A percentile compares a stretch with the other conserved stretches of the same genome.
Conservation (phyloP, 2,797 vertebrate species). For the Cryptoblepharus egeriae region DNA sequence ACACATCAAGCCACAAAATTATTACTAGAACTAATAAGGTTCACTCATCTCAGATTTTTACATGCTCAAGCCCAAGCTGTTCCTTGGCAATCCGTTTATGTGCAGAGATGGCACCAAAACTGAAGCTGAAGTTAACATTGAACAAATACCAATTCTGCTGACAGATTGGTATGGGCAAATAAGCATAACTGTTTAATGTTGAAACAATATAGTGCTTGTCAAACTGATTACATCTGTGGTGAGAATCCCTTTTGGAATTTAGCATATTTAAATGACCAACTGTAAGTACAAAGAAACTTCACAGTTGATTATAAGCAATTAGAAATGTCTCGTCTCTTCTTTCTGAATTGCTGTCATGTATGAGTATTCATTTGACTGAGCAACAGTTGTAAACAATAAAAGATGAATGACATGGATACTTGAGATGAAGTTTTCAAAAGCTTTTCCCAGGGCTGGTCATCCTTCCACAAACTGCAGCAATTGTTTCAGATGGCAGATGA, state of each 20-base stretch:
- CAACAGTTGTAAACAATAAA: neutral
- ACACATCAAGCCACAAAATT: neutral
- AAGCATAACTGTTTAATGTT: conserved; percentile 1
- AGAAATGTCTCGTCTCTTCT: neutral
- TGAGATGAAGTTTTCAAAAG: neutral
- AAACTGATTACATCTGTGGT: neutral
- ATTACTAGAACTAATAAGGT: neutral
- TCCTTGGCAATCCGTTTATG: neutral
- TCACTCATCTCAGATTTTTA: neutral
- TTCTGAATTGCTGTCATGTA: neutral
- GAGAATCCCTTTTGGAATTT: conserved; percentile 3
- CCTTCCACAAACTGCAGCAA: too few relatives aligned
- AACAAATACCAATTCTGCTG: conserved; percentile 3
- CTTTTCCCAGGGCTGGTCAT: neutral
- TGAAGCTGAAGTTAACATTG: neutral
- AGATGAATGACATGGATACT: too few relatives aligned
- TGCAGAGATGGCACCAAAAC: neutral
- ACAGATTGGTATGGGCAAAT: conserved; percentile 3
- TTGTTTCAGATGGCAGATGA: too few relatives aligned
- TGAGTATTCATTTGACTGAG: neutral
- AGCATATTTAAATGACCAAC: neutral
- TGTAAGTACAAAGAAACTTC: neutral
- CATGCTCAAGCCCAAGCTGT: neutral
- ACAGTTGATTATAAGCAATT: neutral
- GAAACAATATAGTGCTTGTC: conserved; percentile 10